Percentiles rank a stretch among this genome's conserved stretches.
phyloP scores from a whole-genome alignment of 2,113 vertebrate genomes.

The Ammodytes dubius region DNA sequence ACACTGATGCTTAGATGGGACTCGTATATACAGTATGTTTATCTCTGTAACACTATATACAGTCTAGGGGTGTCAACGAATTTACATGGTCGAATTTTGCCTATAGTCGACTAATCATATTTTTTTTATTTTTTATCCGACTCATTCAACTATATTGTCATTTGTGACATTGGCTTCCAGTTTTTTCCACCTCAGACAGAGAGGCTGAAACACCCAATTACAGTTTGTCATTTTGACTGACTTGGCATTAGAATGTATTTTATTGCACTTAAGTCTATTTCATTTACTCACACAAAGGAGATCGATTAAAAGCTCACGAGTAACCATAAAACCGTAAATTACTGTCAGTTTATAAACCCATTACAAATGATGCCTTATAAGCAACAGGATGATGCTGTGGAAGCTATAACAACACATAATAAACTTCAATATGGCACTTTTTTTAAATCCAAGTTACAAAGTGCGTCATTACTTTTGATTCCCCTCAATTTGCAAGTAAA shows the following conservation, averaged over 20 bases:
- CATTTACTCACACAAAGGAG: too few species aligned
- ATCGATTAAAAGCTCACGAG: too few species aligned
- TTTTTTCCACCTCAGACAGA: too few species aligned
- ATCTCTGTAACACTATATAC: constrained; percentile 23
- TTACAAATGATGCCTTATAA: neutral
- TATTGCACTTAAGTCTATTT: too few species aligned
- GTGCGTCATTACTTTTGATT: neutral
- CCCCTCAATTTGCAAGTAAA: neutral
- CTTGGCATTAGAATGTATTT: too few species aligned
- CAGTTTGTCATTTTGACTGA: too few species aligned
- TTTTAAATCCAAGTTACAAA: neutral
- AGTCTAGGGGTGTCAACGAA: neutral
- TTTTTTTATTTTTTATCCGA: too few species aligned
- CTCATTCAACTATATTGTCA: too few species aligned
- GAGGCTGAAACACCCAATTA: too few species aligned
- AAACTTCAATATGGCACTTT: constrained; percentile 25
- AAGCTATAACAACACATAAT: neutral
- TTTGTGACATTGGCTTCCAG: too few species aligned
- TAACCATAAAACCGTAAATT: neutral
- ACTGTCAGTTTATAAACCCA: neutral
- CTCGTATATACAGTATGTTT: neutral
- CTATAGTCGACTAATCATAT: too few species aligned
- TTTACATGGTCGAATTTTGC: too few species aligned
- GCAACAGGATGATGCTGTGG: neutral
- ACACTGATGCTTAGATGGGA: constrained; percentile 4